These are phyloP conservation scores for Caenorhabditis zanzibari DNA, from an alignment of 2,888 invertebrate genomes.

Conservation along the genomic window DNA sequence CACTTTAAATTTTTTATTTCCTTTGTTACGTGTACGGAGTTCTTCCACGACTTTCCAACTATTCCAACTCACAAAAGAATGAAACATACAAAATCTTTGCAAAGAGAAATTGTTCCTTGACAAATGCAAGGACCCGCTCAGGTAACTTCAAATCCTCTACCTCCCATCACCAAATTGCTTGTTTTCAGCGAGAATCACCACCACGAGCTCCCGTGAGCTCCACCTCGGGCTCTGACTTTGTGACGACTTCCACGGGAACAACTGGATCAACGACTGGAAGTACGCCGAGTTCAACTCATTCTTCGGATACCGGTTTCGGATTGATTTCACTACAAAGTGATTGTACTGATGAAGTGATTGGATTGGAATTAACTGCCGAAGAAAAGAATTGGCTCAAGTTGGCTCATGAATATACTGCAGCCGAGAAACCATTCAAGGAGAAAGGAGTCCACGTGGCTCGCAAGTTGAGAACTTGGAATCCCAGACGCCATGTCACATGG, in stretches of 20 bases:
- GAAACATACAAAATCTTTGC: neutral
- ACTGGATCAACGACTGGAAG: neutral
- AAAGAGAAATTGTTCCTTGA: conserved; percentile 1
- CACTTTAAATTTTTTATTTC: too few relatives aligned
- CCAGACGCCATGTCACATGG: conserved; percentile 41
- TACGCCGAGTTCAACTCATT: conserved; percentile 13
- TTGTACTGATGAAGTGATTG: conserved; percentile 19
- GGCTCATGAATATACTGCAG: conserved; percentile 38
- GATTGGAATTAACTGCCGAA: conserved; percentile 32
- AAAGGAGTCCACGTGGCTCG: conserved; percentile 42
- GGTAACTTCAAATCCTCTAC: neutral
- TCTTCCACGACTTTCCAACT: neutral
- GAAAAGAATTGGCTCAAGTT: conserved; percentile 35
- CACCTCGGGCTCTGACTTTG: neutral
- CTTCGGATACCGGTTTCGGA: conserved; percentile 46
- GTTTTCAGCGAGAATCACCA: conserved; percentile 24
- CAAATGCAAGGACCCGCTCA: conserved; percentile 14
- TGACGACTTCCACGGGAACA: neutral
- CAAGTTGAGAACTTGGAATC: conserved; percentile 42
- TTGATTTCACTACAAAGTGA: conserved; percentile 28
- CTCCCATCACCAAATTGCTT: neutral
- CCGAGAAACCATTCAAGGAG: conserved; percentile 53
- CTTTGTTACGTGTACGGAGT: neutral
- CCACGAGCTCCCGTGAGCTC: conserved; percentile 7
- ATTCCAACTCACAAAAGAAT: neutral